Evolutionary conservation across 2,797 vertebrate genomes (phyloP), one percentile per base, ranked within the genome.

Genomic region (Cetoscarus ocellatus): DNA sequence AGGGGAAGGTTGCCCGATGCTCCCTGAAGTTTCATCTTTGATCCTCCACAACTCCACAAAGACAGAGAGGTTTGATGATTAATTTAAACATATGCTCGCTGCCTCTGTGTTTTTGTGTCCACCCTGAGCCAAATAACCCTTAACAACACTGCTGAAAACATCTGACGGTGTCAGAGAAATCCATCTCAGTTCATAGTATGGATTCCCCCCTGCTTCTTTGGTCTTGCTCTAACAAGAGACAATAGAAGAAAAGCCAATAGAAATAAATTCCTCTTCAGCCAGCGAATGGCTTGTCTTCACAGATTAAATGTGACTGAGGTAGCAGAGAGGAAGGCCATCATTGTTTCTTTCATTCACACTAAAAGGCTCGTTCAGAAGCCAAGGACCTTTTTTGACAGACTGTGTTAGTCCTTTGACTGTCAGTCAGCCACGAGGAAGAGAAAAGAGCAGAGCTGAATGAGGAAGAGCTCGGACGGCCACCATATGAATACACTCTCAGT

Each of bases 341-440:
- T 56, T 67, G 50, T 73, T 70, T 79, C 79, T 75, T 56, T 77
- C 66, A 78, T 14, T 50, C 66, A 70, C 66, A 57, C 65, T 63
- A 58, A 85, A 80, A 77, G 74, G 53, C 54, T 82, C 27, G 53
- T 65, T 79, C 54, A 77, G 7, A 61, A 48, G 42, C 49, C 65
- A 36, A 77, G 50, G 56, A 65, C 60, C 48, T 57, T 27, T 53
- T 70, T 51, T 55, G 71, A 79, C 58, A 43, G 75, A 61, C 39
- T 38, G 54, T 36, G 34, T 67, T 51, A 60, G 59, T 77, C 53
- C 62, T 67, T 36, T 1, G 53, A 67, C 61, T 0, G 27, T 51
- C 55, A 70, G 63, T 52, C 60, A 56, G 42, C 61, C 54, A 66
- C 51, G 8, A 50, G 51, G 42, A 39, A 69, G 42, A 70, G 54